These are phyloP conservation scores for Telmatherina bonti DNA, from an alignment of 2,797 vertebrate genomes.

Conservation along the genomic window DNA sequence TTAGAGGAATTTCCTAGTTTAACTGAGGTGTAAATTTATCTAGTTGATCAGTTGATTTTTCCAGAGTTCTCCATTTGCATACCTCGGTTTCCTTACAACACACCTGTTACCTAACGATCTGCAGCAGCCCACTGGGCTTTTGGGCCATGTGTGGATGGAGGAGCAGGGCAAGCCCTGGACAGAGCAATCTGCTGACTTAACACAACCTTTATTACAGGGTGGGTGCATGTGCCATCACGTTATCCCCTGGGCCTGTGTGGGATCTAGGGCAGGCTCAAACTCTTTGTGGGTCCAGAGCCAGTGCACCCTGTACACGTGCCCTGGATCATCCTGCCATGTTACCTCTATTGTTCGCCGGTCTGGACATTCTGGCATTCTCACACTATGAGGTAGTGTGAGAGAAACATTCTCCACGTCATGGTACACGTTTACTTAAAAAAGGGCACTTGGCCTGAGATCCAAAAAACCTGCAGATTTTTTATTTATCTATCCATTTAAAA, in stretches of 20 bases:
- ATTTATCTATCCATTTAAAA: too few relatives aligned
- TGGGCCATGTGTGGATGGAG: conserved; percentile 68
- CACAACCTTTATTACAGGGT: conserved; percentile 74
- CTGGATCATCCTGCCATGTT: conserved; percentile 75
- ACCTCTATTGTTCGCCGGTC: conserved; percentile 67
- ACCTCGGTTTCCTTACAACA: conserved; percentile 32
- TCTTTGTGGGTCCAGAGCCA: conserved; percentile 69
- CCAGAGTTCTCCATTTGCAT: neutral
- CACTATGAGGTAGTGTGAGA: conserved; percentile 66
- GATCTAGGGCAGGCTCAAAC: conserved; percentile 77
- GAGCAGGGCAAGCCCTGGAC: conserved; percentile 64
- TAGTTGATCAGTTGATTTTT: neutral
- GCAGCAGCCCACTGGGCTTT: conserved; percentile 54
- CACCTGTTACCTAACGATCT: conserved; percentile 70
- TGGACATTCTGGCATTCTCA: conserved; percentile 71
- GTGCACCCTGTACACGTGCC: conserved; percentile 59
- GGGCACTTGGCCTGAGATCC: too few relatives aligned
- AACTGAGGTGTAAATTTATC: conserved; percentile 4
- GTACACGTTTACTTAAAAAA: conserved; percentile 20
- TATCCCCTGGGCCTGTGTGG: conserved; percentile 62
- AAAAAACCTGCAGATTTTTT: too few relatives aligned
- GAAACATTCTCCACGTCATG: conserved; percentile 51
- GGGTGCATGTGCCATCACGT: conserved; percentile 78
- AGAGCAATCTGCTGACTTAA: conserved; percentile 78
- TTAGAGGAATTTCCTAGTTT: neutral